Evolutionary conservation across 2,888 invertebrate species (phyloP), one percentile per base, ranked within the genome.

Genomic region (Pollenia griseotomentosa): DNA sequence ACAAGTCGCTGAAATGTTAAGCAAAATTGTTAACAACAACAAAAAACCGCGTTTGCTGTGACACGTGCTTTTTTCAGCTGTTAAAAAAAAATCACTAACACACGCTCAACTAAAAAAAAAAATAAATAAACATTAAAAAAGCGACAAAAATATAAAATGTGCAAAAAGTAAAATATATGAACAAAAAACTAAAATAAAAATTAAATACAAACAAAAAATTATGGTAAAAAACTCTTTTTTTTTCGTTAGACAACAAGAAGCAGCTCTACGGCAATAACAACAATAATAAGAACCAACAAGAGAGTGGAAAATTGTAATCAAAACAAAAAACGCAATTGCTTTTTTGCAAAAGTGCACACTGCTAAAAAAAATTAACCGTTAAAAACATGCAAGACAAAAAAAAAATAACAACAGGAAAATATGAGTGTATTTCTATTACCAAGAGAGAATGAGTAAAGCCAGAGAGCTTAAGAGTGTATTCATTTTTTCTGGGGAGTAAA

Each of bases 21-120:
- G 53, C 59, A 68, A 84, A 79, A 55, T 85, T 79, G 70, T 75
- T 70, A 77, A 79, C 42, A 70, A 85, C 77, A 74, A 78, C 81
- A 79, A 89, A 86, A 89, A 90, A 90, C 87, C 89, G 89, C 90
- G 87, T 86, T 77, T 87, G 86, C 61, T 80, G 68, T 92, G 92
- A 92, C 92, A 92, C 92, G 92, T 92, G 92, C 92, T 92, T 92
- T 92, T 92, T 92, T 92, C 92, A 92, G 92, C 92, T 92, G 92
- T 92, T 92, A 90, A 90, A 90, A 90, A 89, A 88, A 88, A 90
- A 88, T 90, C 88, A 40, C 23, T 66, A 40, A 57, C 51, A 44
- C 55, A 42, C 14, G 65, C 57, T 55, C 57, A 4, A 59, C 16
- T 6, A 19, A 88, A 88, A 87, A 90, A 88, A 71, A 65, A 74